phyloP scores from a whole-genome alignment of 2,113 vertebrate genomes.

The Agapornis roseicollis region DNA sequence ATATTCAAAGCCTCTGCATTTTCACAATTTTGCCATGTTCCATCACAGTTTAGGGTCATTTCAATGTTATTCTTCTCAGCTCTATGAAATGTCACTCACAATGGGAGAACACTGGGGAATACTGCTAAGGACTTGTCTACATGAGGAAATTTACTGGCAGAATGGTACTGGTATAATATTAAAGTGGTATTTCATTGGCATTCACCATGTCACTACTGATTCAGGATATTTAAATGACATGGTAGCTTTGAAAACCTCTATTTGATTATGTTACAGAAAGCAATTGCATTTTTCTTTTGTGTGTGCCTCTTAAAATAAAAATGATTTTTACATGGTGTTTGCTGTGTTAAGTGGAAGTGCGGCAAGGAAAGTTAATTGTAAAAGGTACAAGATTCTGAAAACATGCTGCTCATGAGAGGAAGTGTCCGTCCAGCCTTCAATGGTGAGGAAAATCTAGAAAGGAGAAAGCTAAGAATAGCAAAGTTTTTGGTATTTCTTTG shows the following conservation, averaged over 20 bases:
- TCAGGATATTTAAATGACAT: slow-evolving; percentile 8
- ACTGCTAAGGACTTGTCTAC: slow-evolving; percentile 21
- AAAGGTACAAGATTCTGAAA: not conserved
- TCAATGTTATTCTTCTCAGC: slow-evolving; percentile 49
- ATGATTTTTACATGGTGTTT: slow-evolving; percentile 29
- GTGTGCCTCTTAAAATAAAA: slow-evolving; percentile 38
- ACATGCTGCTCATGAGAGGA: not conserved
- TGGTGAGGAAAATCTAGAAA: not conserved
- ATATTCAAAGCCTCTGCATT: slow-evolving; percentile 24
- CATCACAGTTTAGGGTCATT: slow-evolving; percentile 26
- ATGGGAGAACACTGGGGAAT: slow-evolving; percentile 49
- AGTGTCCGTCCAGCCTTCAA: not conserved
- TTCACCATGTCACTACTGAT: slow-evolving; percentile 47
- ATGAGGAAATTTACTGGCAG: not conserved
- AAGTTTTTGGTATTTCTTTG: not conserved
- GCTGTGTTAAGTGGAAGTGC: not conserved
- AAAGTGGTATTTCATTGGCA: slow-evolving; percentile 39
- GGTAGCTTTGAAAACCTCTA: slow-evolving; percentile 41
- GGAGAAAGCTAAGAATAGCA: not conserved
- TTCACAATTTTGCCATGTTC: slow-evolving; percentile 36
- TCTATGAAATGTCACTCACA: slow-evolving; percentile 45
- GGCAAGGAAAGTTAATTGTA: slow-evolving; percentile 3
- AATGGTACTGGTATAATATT: slow-evolving; percentile 4
- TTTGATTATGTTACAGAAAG: slow-evolving; percentile 12
- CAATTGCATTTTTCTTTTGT: slow-evolving; percentile 34